Evolutionary conservation across 1,140 invertebrate species (phyloP).

Genomic region (Panagrolaimus sp.): DNA sequence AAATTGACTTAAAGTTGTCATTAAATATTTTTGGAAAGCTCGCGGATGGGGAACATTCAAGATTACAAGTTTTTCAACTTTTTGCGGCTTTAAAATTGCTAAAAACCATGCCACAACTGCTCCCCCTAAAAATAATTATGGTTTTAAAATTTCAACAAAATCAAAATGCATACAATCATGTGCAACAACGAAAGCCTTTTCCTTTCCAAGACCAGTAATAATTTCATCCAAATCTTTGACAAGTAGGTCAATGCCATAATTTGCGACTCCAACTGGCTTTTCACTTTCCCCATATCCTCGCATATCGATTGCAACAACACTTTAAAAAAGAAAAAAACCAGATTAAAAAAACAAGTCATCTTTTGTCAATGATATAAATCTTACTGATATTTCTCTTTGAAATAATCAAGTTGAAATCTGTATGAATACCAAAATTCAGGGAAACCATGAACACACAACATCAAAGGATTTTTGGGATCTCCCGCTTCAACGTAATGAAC

Average conservation of each 20-base stretch:
- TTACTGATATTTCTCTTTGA: constrained; percentile 67
- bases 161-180: background rate
- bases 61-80: constrained; percentile 70
- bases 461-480: constrained; percentile 64
- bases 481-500: constrained; percentile 73
- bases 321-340: constrained; percentile 20
- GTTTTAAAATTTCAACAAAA: no score
- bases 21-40: constrained; percentile 1
- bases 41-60: constrained; percentile 72
- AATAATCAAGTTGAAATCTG: constrained; percentile 68
- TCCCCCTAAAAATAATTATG: constrained; percentile 59
- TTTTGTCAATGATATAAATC: constrained; percentile 19
- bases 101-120: constrained; percentile 70
- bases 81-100: constrained; percentile 66
- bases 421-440: constrained; percentile 74
- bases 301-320: constrained; percentile 41
- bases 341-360: constrained; percentile 16
- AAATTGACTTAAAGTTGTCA: constrained; percentile 2
- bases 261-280: constrained; percentile 61
- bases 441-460: constrained; percentile 72
- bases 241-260: constrained; percentile 67
- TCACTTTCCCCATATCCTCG: constrained; percentile 42
- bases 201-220: constrained; percentile 66
- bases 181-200: background rate
- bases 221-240: constrained; percentile 70